These are phyloP conservation scores for Otis tarda DNA, from an alignment of 2,113 vertebrate genomes.

Conservation along the genomic window DNA sequence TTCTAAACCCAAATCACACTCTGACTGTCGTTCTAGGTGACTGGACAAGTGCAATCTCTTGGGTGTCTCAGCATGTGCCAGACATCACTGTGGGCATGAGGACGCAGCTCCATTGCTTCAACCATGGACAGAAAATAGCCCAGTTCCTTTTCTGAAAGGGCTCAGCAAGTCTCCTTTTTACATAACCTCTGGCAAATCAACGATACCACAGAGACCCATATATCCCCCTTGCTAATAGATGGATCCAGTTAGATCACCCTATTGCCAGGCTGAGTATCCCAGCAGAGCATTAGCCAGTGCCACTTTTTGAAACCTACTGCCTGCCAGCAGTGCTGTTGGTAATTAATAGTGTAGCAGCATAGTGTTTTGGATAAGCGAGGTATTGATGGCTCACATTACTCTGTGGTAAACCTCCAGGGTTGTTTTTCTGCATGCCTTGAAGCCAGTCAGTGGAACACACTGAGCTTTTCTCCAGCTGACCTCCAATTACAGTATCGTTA, in stretches of 20 bases:
- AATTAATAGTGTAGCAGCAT: background rate
- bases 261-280: background rate
- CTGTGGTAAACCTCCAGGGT: constrained; percentile 1
- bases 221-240: too few species aligned
- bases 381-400: background rate
- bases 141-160: background rate
- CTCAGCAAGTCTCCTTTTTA: background rate
- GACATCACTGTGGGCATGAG: accelerated
- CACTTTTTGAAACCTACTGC: background rate
- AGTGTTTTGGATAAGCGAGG: constrained; percentile 27
- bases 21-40: background rate
- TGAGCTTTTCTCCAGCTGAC: constrained; percentile 35
- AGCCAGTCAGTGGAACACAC: constrained; percentile 4
- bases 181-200: background rate
- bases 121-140: background rate
- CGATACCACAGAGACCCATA: background rate
- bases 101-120: background rate
- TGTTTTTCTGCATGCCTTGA: constrained; percentile 14
- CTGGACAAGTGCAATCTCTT: background rate
- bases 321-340: background rate
- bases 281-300: background rate
- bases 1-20: background rate
- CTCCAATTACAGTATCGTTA: constrained; percentile 58
- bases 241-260: background rate
- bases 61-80: background rate